Base-by-base conservation (phyloP, 2,888 invertebrate genomes). In the Synergus umbraculus region DNA sequence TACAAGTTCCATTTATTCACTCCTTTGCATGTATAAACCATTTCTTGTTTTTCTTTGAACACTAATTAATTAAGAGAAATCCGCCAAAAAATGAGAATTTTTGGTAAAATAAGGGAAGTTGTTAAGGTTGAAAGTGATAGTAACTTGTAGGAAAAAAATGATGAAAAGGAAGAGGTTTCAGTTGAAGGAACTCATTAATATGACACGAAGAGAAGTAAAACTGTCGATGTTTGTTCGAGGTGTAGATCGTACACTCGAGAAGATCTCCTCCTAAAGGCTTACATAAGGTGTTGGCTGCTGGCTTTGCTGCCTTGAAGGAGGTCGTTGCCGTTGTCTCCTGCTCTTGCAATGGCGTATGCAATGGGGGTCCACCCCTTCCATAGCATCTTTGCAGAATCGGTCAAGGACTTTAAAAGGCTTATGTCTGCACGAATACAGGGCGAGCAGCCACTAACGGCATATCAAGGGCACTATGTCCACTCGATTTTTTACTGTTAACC, bases 231-330 rank as follows among this genome's bases (percentile, higher is more conserved):
- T 76, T 78, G 79, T 58, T 41, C 73, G 80, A 81, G 81, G 82
- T 80, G 77, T 80, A 82, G 13, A 46, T 29, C 15, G n/a, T 46
- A 69, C 15, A 69, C 69, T 78, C 81, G 79, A 80, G 84, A 82
- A 80, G 82, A 76, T 84, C 85, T 86, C 84, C 82, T 83, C 10
- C 3, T 18, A 5, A 4, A 82, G 81, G 83, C 89, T 88, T 88
- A 88, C 86, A 88, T 89, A 88, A 88, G 88, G 83, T 78, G 81
- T 76, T 83, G 84, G 82, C 85, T 87, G 83, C 85, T 86, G 85
- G 84, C 81, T 86, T 81, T 83, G 89, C 87, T 86, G 88, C 90
- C 91, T 91, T 91, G 89, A 88, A 88, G 87, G 83, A 89, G 90
- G 91, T 90, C 91, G 89, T 91, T 90, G 90, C 86, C 90, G 88